Evolutionary conservation across 1,140 invertebrate species (phyloP).

Genomic region (Rhyzopertha dominica): DNA sequence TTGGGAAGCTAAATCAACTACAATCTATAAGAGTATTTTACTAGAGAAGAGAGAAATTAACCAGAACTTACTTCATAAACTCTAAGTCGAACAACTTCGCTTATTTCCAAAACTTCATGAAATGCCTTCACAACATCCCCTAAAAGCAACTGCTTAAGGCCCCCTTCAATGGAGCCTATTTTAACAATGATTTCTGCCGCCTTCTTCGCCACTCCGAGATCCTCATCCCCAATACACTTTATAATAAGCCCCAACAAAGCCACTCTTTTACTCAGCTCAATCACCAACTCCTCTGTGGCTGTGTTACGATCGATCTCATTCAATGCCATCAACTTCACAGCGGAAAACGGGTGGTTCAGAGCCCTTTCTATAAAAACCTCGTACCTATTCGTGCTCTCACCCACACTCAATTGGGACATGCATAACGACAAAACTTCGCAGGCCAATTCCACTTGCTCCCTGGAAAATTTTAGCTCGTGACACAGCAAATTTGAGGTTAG

Average conservation of each 20-base stretch:
- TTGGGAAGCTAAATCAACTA: constrained; percentile 58
- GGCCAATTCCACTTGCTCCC: constrained; percentile 51
- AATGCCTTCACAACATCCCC: constrained; percentile 49
- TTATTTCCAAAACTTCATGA: constrained; percentile 48
- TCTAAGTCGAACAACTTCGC: constrained; percentile 54
- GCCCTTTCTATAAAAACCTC: constrained; percentile 49
- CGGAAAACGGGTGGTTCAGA: constrained; percentile 50
- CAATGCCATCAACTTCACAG: constrained; percentile 52
- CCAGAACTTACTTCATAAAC: constrained; percentile 56
- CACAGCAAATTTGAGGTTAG: constrained; percentile 21
- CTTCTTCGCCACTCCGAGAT: constrained; percentile 55
- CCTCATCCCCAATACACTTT: constrained; percentile 54
- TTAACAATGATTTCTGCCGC: constrained; percentile 54
- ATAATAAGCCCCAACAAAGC: constrained; percentile 52
- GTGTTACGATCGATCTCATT: constrained; percentile 44
- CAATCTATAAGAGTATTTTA: constrained; percentile 54
- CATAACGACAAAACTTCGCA: constrained; percentile 55
- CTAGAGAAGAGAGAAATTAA: constrained; percentile 5
- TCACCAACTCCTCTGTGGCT: constrained; percentile 29
- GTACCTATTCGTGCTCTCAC: constrained; percentile 48
- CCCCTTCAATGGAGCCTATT: constrained; percentile 45
- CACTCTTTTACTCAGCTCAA: constrained; percentile 47
- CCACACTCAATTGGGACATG: constrained; percentile 51
- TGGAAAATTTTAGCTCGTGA: constrained; percentile 33
- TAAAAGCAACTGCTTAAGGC: constrained; percentile 49